phyloP scores from a whole-genome alignment of 1,140 invertebrate genomes.

The Aphidius ervi region DNA sequence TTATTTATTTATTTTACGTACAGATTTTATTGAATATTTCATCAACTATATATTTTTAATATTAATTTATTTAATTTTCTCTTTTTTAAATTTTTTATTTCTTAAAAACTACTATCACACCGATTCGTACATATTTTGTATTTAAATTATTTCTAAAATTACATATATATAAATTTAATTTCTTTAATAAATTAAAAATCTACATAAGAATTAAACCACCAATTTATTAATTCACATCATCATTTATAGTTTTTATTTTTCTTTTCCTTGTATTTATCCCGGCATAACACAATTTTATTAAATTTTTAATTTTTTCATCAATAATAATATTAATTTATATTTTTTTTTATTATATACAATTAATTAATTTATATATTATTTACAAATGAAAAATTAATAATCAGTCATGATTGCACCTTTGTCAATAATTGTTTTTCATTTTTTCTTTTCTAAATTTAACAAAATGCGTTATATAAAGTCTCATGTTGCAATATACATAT shows the following conservation, averaged over 20 bases:
- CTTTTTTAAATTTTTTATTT: slow-evolving; percentile 1
- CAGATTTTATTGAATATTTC: slow-evolving; percentile 25
- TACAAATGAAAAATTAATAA: slow-evolving; percentile 17
- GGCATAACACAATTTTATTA: background rate
- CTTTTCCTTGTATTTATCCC: too few relatives aligned
- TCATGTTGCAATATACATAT: background rate
- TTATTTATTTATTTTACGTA: background rate
- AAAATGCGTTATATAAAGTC: background rate
- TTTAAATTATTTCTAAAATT: slow-evolving; percentile 28
- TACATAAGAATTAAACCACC: slow-evolving; percentile 4
- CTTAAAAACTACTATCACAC: slow-evolving; percentile 53
- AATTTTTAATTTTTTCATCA: slow-evolving; percentile 7
- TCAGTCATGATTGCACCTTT: slow-evolving; percentile 23
- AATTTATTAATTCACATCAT: background rate
- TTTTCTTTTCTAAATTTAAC: too few relatives aligned
- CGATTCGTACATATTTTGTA: slow-evolving; percentile 47
- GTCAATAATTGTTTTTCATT: background rate
- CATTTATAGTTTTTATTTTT: too few relatives aligned
- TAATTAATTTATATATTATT: slow-evolving; percentile 4
- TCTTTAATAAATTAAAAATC: slow-evolving; percentile 20
- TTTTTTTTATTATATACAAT: slow-evolving; percentile 15
- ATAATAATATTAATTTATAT: slow-evolving; percentile 3
- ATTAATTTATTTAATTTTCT: background rate
- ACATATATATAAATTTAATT: slow-evolving; percentile 13
- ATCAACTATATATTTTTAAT: slow-evolving; percentile 37